Conservation (phyloP, 2,888 invertebrate species). For the Drosophila aldrichi region DNA sequence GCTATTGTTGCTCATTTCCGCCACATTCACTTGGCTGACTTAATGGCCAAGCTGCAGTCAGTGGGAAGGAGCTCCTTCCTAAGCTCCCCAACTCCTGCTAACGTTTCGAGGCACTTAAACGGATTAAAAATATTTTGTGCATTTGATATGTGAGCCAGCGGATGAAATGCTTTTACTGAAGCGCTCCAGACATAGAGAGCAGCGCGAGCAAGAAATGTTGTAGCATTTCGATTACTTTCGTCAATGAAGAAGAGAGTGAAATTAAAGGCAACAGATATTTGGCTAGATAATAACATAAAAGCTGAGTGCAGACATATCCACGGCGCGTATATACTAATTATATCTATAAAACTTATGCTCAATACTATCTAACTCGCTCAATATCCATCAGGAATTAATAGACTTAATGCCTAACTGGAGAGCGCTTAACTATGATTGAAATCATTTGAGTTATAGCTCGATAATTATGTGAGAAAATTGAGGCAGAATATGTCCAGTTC, state of each 20-base stretch:
- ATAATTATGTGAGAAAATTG: not conserved
- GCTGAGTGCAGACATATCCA: not conserved
- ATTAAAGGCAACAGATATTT: slow-evolving; percentile 22
- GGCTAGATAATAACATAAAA: slow-evolving; percentile 23
- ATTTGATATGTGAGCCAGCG: slow-evolving; percentile 72
- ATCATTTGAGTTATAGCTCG: not conserved
- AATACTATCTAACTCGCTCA: not conserved
- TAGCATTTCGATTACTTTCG: slow-evolving; percentile 53
- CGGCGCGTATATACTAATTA: slow-evolving; percentile 7
- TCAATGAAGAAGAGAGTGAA: slow-evolving; percentile 11
- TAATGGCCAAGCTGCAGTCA: slow-evolving; percentile 69
- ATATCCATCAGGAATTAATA: slow-evolving; percentile 3
- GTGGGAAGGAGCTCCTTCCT: slow-evolving; percentile 17
- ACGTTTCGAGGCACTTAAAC: slow-evolving; percentile 73
- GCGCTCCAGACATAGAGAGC: slow-evolving; percentile 2
- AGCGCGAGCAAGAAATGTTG: slow-evolving; percentile 5
- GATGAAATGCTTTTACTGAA: slow-evolving; percentile 57
- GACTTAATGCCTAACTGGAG: not conserved
- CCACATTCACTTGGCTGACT: slow-evolving; percentile 78
- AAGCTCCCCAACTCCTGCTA: not conserved
- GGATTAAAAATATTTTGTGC: slow-evolving; percentile 82
- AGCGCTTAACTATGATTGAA: not conserved
- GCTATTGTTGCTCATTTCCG: slow-evolving; percentile 80
- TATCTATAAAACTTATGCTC: slow-evolving; percentile 1
- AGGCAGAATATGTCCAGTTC: not conserved